Percentiles rank a stretch among this genome's conserved stretches.
Evolutionary conservation across 2,888 invertebrate species (phyloP).

Genomic region (Cerastoderma edule): DNA sequence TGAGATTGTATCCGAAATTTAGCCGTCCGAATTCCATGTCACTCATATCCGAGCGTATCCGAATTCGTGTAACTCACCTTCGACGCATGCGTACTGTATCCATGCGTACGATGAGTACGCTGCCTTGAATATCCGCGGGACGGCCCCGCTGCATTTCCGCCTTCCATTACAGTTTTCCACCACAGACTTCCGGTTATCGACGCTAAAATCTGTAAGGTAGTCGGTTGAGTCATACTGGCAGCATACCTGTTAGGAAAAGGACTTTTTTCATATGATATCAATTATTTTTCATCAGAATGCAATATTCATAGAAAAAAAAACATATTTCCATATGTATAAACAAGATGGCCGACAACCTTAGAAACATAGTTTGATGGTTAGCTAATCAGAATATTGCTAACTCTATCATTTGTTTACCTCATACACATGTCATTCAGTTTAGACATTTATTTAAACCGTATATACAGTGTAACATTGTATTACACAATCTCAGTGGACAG

Average conservation of each 20-base stretch:
- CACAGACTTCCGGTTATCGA: slow-evolving; percentile 26
- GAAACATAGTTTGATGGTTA: not conserved
- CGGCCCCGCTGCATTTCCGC: slow-evolving; percentile 36
- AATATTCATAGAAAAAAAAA: too few species aligned
- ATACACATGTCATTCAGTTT: too few species aligned
- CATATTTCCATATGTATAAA: too few species aligned
- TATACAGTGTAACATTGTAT: too few species aligned
- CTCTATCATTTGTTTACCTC: too few species aligned
- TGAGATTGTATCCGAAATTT: not conserved
- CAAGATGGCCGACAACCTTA: not conserved
- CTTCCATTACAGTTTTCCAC: slow-evolving; percentile 37
- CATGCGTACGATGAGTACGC: slow-evolving; percentile 43
- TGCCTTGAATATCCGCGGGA: slow-evolving; percentile 25
- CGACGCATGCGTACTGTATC: slow-evolving; percentile 46
- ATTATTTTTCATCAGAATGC: too few species aligned
- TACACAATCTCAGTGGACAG: too few species aligned
- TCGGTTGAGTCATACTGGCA: slow-evolving; percentile 42
- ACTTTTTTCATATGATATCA: too few species aligned
- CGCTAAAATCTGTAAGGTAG: slow-evolving; percentile 38
- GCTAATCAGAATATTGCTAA: too few species aligned
- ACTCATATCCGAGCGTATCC: too few species aligned
- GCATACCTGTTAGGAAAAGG: slow-evolving; percentile 9
- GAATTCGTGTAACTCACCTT: too few species aligned
- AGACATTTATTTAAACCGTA: too few species aligned
- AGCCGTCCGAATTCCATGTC: not conserved